Evolutionary conservation across 37 sponge, comb jelly and placozoan species (phyloP).

Genomic region (Mnemiopsis leidyi): DNA sequence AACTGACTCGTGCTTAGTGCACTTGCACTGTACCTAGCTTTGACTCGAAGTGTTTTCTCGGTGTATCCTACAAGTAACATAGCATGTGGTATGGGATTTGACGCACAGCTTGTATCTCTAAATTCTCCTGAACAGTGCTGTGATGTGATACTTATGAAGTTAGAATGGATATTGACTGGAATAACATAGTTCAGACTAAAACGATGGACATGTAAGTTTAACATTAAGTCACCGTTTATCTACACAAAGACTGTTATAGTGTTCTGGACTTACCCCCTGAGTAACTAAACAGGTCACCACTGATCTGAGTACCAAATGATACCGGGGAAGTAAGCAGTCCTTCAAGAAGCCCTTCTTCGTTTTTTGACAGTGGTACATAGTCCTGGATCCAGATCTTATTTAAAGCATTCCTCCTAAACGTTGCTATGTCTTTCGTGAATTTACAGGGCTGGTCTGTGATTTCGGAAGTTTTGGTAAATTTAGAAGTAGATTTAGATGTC

Average conservation of each 20-base stretch:
- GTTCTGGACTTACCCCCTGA: background rate
- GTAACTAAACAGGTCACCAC: background rate
- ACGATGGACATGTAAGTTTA: background rate
- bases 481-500: no score
- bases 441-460: background rate
- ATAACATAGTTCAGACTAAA: background rate
- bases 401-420: background rate
- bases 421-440: background rate
- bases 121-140: constrained; percentile 39
- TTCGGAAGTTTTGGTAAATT: no score
- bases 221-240: background rate
- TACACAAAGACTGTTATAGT: background rate
- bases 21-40: constrained; percentile 8
- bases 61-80: constrained; percentile 64
- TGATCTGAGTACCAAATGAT: background rate
- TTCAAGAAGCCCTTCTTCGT: background rate
- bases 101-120: background rate
- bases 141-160: background rate
- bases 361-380: background rate
- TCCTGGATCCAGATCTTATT: background rate
- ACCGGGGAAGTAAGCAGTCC: background rate
- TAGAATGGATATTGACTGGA: background rate
- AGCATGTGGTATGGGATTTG: background rate
- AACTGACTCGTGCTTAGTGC: no score
- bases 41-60: constrained; percentile 5